Evolutionary conservation across 2,888 invertebrate species (phyloP), one percentile per base, ranked within the genome.

Genomic region (Leptarthrus brevirostris): DNA sequence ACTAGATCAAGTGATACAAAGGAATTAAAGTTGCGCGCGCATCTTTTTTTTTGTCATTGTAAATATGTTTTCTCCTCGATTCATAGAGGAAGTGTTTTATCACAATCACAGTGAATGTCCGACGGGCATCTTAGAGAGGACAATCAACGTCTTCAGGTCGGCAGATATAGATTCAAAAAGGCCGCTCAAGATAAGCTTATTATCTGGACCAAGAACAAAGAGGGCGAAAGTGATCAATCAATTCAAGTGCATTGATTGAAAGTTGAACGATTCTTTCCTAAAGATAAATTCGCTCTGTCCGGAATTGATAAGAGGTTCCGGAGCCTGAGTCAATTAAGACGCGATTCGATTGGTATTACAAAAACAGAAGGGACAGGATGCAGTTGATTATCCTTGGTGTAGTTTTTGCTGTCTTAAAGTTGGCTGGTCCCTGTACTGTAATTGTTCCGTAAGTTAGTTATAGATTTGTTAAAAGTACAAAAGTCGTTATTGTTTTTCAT

Each of bases 361-460:
- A 18, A 58, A 58, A 58, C 58, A 14, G 30, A 34, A 26, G n/a
- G 22, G 36, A 18, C 36, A 58, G 36, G 8, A 58, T 58, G 58
- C 58, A 58, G 5, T 8, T 20, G 18, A 10, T 18, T 10, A 36
- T 4, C 20, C 36, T 36, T 58, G 58, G 18, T 8, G 58, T 58
- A 36, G 26, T 58, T 34, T n/a, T 58, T 12, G 36, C 12, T 16
- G 36, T 34, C 6, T 10, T 58, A 16, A 20, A 36, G 3, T 10
- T 56, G 14, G 56, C 14, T 14, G 10, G 16, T 56, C n/a, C 56
- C 26, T 56, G 56, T 16, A 56, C 34, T 10, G 26, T 56, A 16
- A n/a, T 56, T n/a, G 56, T 56, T 12, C 56, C 56, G 56, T 56
- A 56, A 56, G 56, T 56, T 30, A n/a, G n/a, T n/a, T n/a, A n/a